Evolutionary conservation across 92 coral and sea anemone species (phyloP).

Genomic region (Isaurus tuberculatus): DNA sequence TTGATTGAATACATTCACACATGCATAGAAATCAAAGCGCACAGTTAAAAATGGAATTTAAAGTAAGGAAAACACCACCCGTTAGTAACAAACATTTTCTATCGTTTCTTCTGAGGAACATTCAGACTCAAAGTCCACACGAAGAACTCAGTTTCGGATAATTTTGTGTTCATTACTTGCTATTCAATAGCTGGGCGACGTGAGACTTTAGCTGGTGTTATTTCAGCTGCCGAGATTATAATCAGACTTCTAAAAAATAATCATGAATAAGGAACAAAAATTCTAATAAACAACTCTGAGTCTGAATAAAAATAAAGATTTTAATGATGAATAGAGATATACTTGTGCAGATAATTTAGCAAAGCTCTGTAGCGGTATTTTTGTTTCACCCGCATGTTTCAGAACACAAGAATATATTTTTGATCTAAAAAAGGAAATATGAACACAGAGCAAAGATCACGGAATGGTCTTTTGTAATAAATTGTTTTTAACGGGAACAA

Average conservation of each 20-base stretch:
- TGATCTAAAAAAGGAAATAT: constrained; percentile 23
- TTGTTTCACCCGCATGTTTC: constrained; percentile 29
- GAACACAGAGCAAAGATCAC: constrained; percentile 51
- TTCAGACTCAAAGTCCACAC: neutral
- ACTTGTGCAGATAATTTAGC: constrained; percentile 31
- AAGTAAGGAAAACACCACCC: neutral
- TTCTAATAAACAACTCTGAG: constrained; percentile 45
- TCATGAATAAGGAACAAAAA: constrained; percentile 46
- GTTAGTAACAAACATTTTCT: neutral
- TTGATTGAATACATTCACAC: constrained; percentile 17
- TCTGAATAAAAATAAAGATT: constrained; percentile 41
- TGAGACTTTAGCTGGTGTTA: constrained; percentile 38
- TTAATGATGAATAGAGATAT: constrained; percentile 24
- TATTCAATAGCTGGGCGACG: constrained; percentile 43
- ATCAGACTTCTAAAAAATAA: constrained; percentile 46
- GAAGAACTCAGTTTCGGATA: neutral
- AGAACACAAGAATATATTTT: neutral
- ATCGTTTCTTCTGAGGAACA: neutral
- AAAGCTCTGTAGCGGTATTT: constrained; percentile 38
- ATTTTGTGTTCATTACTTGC: constrained; percentile 35
- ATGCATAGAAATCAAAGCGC: constrained; percentile 49
- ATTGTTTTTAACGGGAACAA: constrained; percentile 43
- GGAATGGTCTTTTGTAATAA: constrained; percentile 35
- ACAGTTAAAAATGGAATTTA: constrained; percentile 17
- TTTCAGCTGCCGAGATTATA: constrained; percentile 52